Base-by-base conservation (phyloP, 1,140 invertebrate species). In the Lasioglossum albipes region DNA sequence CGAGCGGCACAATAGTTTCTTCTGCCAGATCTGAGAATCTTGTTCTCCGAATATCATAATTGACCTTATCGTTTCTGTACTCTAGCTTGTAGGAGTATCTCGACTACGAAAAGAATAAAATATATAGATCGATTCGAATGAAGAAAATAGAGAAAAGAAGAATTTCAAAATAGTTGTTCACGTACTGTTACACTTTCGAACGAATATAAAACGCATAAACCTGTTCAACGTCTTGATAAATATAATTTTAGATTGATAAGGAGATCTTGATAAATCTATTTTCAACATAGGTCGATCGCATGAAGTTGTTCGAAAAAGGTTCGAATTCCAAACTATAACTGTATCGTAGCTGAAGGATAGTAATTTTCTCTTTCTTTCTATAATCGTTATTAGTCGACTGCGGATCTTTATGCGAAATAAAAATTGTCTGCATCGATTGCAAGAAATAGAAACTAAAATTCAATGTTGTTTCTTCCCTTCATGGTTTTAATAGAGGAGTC, bases 261-360 rank as follows among this genome's bases (percentile, higher is more conserved):
- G 7, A 62, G 22, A 64, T 69, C 67, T 69, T 52, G 49, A 52
- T 7, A 27, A 57, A 42, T 42, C 49, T 75, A 75, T 77, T 70
- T 71, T 77, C 7, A 61, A 61, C 12, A 62, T 78, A 45, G 49
- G 61, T 76, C 68, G 59, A 68, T 61, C 22, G 18, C 2, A 9
- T 78, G 27, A 61, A 52, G 36, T 71, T 76, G 1, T 45, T 22
- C 12, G 18, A 59, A 59, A n/a, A 20, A 20, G 18, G n/a, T 69
- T 69, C 20, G 9, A 41, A 62, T 27, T 62, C 42, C 42, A 59
- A 12, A 36, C 4, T 57, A 27, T 27, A 69, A 59, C 42, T 68
- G 9, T 75, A 31, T 52, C 22, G 52, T 54, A 42, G 27, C 36
- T 54, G 18, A 75, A 36, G 22, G 20, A 7, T 65, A 65, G 54